These are phyloP conservation scores for Aphelenchoides fujianensis DNA, from an alignment of 1,140 invertebrate genomes.

Conservation along the genomic window DNA sequence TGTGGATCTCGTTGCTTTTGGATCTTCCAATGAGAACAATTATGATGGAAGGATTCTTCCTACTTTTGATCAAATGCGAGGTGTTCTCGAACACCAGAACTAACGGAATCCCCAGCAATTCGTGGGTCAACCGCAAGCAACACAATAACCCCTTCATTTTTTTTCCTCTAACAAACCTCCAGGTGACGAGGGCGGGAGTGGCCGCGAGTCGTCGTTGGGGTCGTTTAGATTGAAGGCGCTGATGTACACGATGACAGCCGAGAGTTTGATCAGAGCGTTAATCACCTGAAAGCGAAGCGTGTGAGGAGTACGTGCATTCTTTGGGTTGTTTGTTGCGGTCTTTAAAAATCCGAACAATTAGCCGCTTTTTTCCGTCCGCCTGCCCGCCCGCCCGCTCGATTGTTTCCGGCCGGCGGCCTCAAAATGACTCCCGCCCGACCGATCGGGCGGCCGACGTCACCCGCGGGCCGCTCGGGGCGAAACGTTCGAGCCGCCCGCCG, in stretches of 20 bases:
- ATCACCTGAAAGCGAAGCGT: conserved; percentile 13
- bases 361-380: too few species aligned
- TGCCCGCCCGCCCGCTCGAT: background rate
- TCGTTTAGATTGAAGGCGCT: conserved; percentile 14
- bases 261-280: conserved; percentile 17
- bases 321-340: too few species aligned
- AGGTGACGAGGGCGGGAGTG: background rate
- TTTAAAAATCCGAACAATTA: too few species aligned
- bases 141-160: too few species aligned
- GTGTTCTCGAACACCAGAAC: too few species aligned
- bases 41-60: too few species aligned
- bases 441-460: background rate
- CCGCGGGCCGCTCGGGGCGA: background rate
- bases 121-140: too few species aligned
- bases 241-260: conserved; percentile 18
- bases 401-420: background rate
- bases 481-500: too few species aligned
- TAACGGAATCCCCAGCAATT: too few species aligned
- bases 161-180: background rate
- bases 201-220: background rate
- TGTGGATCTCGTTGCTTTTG: too few species aligned
- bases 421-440: background rate
- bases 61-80: too few species aligned
- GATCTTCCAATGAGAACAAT: too few species aligned
- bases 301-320: background rate